A percentile compares a stretch with the other conserved stretches of the same genome.
phyloP scores from a whole-genome alignment of 2,113 vertebrate genomes.

The Mormoops blainvillei region DNA sequence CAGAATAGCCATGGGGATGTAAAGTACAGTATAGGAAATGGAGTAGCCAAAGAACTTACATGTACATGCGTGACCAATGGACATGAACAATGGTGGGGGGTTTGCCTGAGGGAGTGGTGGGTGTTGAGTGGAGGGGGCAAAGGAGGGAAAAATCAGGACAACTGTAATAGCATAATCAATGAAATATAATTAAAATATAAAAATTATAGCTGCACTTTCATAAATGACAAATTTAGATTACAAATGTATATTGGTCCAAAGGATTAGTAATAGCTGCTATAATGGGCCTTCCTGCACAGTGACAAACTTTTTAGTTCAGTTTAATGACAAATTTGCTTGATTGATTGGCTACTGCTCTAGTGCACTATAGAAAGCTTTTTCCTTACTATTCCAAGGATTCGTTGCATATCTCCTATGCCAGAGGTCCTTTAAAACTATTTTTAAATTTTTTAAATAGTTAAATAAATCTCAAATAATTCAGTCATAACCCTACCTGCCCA shows the following conservation, averaged over 20 bases:
- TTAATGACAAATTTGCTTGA: conserved; percentile 29
- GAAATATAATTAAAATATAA: too few relatives aligned
- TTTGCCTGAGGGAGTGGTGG: too few relatives aligned
- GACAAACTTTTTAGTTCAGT: not conserved
- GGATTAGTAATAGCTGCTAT: not conserved
- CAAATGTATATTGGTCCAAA: not conserved
- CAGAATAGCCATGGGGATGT: too few relatives aligned
- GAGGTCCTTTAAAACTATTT: not conserved
- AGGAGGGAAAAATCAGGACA: too few relatives aligned
- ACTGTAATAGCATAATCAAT: too few relatives aligned
- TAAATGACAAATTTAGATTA: conserved; percentile 24
- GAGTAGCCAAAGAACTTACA: too few relatives aligned
- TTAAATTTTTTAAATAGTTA: not conserved
- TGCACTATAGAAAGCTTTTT: not conserved
- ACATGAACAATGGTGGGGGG: too few relatives aligned
- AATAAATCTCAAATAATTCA: not conserved
- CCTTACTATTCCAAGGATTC: conserved; percentile 21
- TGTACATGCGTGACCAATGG: too few relatives aligned
- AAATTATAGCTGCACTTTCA: conserved; percentile 30
- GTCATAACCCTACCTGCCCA: not conserved
- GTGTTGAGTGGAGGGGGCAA: too few relatives aligned
- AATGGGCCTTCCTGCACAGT: not conserved
- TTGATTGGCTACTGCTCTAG: not conserved
- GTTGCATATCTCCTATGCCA: not conserved
- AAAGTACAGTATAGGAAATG: too few relatives aligned